These are phyloP conservation scores for Blastobasis adustella DNA, from an alignment of 2,888 invertebrate species.

Conservation along the genomic window DNA sequence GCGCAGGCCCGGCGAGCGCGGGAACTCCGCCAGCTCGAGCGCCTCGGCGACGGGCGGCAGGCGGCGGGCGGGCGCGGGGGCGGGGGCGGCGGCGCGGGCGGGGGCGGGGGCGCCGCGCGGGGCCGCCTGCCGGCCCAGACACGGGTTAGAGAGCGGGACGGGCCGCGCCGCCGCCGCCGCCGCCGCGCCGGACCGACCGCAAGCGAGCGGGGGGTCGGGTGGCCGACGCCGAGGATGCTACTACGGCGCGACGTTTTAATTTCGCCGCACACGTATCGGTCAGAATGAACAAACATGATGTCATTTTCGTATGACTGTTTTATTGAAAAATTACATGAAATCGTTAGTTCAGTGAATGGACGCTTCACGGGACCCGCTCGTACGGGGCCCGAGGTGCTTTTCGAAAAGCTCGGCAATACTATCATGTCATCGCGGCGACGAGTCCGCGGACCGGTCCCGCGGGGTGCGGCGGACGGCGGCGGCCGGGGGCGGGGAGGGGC, in stretches of 20 bases:
- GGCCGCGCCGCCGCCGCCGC: constrained; percentile 1
- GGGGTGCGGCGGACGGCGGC: background rate
- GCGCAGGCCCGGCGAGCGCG: constrained; percentile 10
- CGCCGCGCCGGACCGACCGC: background rate
- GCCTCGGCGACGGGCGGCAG: constrained; percentile 68
- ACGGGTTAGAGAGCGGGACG: too few species aligned
- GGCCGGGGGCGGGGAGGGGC: background rate
- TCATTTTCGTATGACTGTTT: background rate
- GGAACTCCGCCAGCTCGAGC: constrained; percentile 56
- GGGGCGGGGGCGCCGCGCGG: constrained; percentile 84
- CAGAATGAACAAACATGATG: background rate
- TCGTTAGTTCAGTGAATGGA: too few species aligned
- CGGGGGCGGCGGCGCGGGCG: constrained; percentile 86
- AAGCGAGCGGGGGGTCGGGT: background rate
- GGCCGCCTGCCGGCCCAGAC: constrained; percentile 76
- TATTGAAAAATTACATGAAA: background rate
- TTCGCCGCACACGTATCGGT: background rate
- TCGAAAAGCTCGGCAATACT: too few species aligned
- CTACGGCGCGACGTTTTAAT: background rate
- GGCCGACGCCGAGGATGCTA: background rate
- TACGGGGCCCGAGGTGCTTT: too few species aligned
- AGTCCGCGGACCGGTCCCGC: background rate
- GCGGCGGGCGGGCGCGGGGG: constrained; percentile 75
- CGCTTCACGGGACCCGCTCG: too few species aligned
- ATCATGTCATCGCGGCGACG: too few species aligned